Evolutionary conservation across 2,113 vertebrate species (phyloP).

Genomic region (Hoplias malabaricus): DNA sequence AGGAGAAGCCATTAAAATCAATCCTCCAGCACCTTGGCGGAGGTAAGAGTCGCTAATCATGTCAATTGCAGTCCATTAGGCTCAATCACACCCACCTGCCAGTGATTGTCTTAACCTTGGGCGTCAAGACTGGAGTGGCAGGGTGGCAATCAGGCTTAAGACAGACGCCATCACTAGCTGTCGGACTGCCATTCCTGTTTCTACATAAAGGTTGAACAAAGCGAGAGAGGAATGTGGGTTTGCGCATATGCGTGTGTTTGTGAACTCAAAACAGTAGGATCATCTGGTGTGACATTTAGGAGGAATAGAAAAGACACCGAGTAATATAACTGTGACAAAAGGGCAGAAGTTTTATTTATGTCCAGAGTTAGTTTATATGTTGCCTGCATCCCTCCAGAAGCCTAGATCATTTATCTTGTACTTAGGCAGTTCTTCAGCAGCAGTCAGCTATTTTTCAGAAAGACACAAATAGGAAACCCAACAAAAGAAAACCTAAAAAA

Average conservation of each 20-base stretch:
- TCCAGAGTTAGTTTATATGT: too few relatives aligned
- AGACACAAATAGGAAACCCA: background rate
- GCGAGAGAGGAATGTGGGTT: background rate
- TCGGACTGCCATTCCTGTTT: constrained; percentile 10
- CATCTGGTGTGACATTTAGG: background rate
- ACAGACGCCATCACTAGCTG: constrained; percentile 18
- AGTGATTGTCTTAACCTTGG: constrained; percentile 48
- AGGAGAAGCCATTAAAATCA: constrained; percentile 53
- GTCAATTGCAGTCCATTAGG: constrained; percentile 55
- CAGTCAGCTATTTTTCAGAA: too few relatives aligned
- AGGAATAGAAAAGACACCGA: background rate
- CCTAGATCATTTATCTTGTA: too few relatives aligned
- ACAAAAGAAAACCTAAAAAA: background rate
- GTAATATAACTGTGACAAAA: background rate
- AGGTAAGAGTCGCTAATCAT: constrained; percentile 51
- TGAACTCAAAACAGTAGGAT: background rate
- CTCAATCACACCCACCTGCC: constrained; percentile 50
- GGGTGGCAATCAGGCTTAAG: constrained; percentile 3
- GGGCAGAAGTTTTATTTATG: background rate
- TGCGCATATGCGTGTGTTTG: background rate
- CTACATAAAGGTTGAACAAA: background rate
- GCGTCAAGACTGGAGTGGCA: constrained; percentile 6
- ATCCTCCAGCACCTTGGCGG: constrained; percentile 42
- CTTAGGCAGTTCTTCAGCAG: too few relatives aligned
- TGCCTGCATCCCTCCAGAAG: too few relatives aligned